phyloP scores from a whole-genome alignment of 2,888 invertebrate species.

The Girardia tigrina region DNA sequence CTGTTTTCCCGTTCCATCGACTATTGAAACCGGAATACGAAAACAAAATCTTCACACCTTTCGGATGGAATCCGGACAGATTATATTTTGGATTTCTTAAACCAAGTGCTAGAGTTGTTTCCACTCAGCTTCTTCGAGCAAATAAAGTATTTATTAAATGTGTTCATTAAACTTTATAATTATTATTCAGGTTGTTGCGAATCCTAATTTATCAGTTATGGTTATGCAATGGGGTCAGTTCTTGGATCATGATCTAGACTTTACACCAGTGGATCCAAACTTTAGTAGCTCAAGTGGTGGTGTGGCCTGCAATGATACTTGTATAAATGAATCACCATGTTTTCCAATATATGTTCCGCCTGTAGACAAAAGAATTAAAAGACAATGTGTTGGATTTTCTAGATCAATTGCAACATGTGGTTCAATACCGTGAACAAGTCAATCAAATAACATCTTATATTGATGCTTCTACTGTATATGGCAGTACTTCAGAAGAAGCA shows the following conservation, averaged over 20 bases:
- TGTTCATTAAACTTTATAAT: not conserved
- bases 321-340: slow-evolving; percentile 73
- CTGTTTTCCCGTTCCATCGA: slow-evolving; percentile 70
- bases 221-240: slow-evolving; percentile 99
- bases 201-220: slow-evolving; percentile 68
- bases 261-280: slow-evolving; percentile 79
- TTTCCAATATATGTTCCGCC: slow-evolving; percentile 87
- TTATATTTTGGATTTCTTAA: slow-evolving; percentile 64
- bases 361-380: slow-evolving; percentile 65
- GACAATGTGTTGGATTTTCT: slow-evolving; percentile 49
- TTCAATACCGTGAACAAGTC: slow-evolving; percentile 67
- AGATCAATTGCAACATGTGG: slow-evolving; percentile 92
- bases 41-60: slow-evolving; percentile 85
- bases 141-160: not conserved
- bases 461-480: slow-evolving; percentile 89
- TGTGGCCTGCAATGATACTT: slow-evolving; percentile 54
- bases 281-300: slow-evolving; percentile 73
- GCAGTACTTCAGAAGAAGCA: slow-evolving; percentile 69
- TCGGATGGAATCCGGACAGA: slow-evolving; percentile 73
- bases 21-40: slow-evolving; percentile 76
- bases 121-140: slow-evolving; percentile 64
- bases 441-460: slow-evolving; percentile 78
- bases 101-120: slow-evolving; percentile 73
- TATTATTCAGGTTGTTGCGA: slow-evolving; percentile 34
- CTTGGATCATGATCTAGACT: slow-evolving; percentile 87